Evolutionary conservation across 2,797 vertebrate species (phyloP).

Genomic region (Menidia menidia): DNA sequence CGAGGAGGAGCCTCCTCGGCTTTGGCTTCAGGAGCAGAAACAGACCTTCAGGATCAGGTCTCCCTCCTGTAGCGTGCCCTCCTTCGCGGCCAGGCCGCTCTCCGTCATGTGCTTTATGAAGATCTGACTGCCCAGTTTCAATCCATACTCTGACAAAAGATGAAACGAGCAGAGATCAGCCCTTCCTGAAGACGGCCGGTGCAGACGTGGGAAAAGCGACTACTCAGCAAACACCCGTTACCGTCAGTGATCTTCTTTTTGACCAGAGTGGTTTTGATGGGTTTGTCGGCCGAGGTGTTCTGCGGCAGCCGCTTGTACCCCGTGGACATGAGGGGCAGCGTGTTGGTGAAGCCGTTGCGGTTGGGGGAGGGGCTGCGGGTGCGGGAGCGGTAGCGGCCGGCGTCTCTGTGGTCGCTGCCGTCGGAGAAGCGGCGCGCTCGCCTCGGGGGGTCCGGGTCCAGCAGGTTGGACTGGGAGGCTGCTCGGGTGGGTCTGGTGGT

Average conservation of each 20-base stretch:
- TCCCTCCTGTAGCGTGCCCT: constrained; percentile 89
- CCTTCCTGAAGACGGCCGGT: neutral
- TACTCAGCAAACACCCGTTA: constrained; percentile 58
- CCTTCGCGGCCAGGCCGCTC: constrained; percentile 89
- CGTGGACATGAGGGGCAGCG: constrained; percentile 84
- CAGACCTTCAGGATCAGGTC: constrained; percentile 93
- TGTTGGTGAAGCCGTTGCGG: constrained; percentile 70
- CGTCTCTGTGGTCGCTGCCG: constrained; percentile 83
- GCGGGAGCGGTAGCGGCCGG: constrained; percentile 53
- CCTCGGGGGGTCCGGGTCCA: constrained; percentile 66
- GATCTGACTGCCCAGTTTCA: constrained; percentile 97
- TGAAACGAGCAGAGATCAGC: neutral
- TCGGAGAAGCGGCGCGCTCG: constrained; percentile 79
- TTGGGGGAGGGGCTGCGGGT: constrained; percentile 70
- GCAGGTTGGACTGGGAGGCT: constrained; percentile 80
- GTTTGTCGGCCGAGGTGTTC: constrained; percentile 79
- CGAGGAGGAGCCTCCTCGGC: neutral
- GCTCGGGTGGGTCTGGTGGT: constrained; percentile 74
- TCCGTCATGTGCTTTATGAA: constrained; percentile 97
- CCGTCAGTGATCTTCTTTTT: constrained; percentile 89
- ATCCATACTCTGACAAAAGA: constrained; percentile 88
- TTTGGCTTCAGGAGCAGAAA: neutral
- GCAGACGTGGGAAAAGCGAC: neutral
- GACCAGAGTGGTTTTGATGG: constrained; percentile 87
- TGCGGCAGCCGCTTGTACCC: constrained; percentile 90